Evolutionary conservation across 2,113 vertebrate genomes (phyloP), one percentile per base, ranked within the genome.

Genomic region (Lutjanus erythropterus): DNA sequence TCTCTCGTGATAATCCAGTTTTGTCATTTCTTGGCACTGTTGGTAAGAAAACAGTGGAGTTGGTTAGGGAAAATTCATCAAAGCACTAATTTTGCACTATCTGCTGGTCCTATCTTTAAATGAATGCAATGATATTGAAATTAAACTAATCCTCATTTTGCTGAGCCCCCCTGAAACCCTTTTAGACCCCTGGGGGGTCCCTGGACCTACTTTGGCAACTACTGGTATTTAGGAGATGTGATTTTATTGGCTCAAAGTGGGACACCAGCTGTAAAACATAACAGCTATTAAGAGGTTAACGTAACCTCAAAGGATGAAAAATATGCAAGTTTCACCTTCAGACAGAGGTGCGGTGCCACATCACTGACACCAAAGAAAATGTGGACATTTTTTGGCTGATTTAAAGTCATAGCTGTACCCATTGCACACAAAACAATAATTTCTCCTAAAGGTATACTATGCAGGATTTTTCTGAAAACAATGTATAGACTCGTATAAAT

Each of bases 171-270:
- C 67, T 35, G 21, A 87, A 87, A 79, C 50, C 29, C 61, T 61
- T 15, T 33, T 15, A 61, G n/a, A 75, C 33, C 78, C 69, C 75
- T 61, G 33, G 72, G 85, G 85, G 68, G 61, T 73, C 74, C 47
- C 78, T 89, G 81, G 73, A 79, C 85, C 88, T 87, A 84, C 80
- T 88, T 87, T 86, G 72, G 71, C 39, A 87, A 85, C 68, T 77
- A 60, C 73, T 85, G 69, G 67, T 86, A 61, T 87, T 86, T 78
- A 80, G 84, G 59, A 81, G 76, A 81, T 81, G 66, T 75, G 61
- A 84, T 85, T 80, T 85, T 82, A 91, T 86, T 88, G 88, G 86
- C 65, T 83, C 71, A 90, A 84, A 86, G 85, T 89, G 81, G 86
- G 58, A 46, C 86, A 83, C 25, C 5, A 31, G 49, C 71, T 71